These are phyloP conservation scores for Bucco capensis DNA, from an alignment of 2,113 vertebrate genomes.

Conservation along the genomic window DNA sequence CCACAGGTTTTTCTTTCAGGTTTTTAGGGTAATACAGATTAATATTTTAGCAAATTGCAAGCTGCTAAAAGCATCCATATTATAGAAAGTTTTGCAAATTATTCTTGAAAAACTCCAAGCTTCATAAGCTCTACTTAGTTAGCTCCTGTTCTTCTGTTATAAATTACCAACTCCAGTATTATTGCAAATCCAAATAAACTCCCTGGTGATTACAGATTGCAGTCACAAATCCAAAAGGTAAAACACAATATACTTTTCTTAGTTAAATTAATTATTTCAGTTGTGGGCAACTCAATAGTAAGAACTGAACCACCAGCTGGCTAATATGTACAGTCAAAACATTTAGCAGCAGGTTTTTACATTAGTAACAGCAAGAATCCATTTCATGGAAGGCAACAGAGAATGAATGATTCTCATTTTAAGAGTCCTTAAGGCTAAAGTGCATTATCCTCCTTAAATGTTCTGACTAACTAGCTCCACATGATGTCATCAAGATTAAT, in stretches of 20 bases:
- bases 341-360: constrained; percentile 80
- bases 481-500: constrained; percentile 75
- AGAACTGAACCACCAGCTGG: constrained; percentile 77
- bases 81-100: constrained; percentile 41
- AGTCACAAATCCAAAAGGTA: constrained; percentile 69
- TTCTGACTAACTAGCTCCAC: constrained; percentile 72
- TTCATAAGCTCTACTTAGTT: constrained; percentile 27
- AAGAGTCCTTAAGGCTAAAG: constrained; percentile 75
- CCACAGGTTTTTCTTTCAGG: background rate
- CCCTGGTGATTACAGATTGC: constrained; percentile 71
- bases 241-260: constrained; percentile 64
- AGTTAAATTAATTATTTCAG: constrained; percentile 78
- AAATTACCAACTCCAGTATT: constrained; percentile 67
- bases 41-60: constrained; percentile 38
- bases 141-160: constrained; percentile 35
- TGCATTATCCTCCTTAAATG: constrained; percentile 73
- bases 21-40: background rate
- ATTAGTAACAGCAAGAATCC: constrained; percentile 81
- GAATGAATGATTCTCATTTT: constrained; percentile 74
- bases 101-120: constrained; percentile 41
- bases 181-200: constrained; percentile 74
- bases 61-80: background rate
- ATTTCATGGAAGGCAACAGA: constrained; percentile 70
- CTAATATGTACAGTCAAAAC: constrained; percentile 75
- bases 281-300: constrained; percentile 72